A percentile compares a stretch with the other conserved stretches of the same genome.
phyloP scores from a whole-genome alignment of 2,797 vertebrate genomes.

The Pelodytes ibericus region DNA sequence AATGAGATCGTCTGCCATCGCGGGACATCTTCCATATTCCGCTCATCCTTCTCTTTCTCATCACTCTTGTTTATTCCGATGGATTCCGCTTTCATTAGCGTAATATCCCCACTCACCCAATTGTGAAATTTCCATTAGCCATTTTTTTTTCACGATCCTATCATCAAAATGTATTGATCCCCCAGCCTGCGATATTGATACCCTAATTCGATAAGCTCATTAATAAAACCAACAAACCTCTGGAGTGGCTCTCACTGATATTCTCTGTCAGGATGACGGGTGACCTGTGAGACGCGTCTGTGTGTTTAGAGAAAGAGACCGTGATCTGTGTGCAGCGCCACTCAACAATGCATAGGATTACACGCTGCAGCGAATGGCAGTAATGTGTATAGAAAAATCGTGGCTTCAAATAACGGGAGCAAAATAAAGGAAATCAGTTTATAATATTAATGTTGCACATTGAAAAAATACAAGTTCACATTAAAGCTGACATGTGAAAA shows the following conservation, averaged over 20 bases:
- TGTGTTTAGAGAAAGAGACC: constrained; percentile 3
- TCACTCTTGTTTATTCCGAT: constrained; percentile 26
- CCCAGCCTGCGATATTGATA: constrained; percentile 43
- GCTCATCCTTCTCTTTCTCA: not conserved
- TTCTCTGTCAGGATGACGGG: constrained; percentile 43
- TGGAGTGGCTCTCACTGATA: constrained; percentile 44
- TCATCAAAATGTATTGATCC: constrained; percentile 49
- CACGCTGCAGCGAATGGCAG: too few relatives aligned
- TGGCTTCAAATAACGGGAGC: too few relatives aligned
- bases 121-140: constrained; percentile 52
- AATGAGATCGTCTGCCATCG: constrained; percentile 15
- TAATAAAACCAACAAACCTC: constrained; percentile 43
- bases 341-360: too few relatives aligned
- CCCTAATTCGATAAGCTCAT: constrained; percentile 50
- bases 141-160: constrained; percentile 52
- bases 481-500: too few relatives aligned
- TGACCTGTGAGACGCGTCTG: constrained; percentile 33
- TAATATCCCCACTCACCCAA: constrained; percentile 48
- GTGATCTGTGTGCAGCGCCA: not conserved
- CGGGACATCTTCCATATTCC: not conserved
- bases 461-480: too few relatives aligned
- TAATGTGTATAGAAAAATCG: too few relatives aligned
- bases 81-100: constrained; percentile 49
- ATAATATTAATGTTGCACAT: too few relatives aligned
- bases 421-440: too few relatives aligned